Base-by-base conservation (phyloP, 2,888 invertebrate genomes). In the Synanthedon andrenaeformis region DNA sequence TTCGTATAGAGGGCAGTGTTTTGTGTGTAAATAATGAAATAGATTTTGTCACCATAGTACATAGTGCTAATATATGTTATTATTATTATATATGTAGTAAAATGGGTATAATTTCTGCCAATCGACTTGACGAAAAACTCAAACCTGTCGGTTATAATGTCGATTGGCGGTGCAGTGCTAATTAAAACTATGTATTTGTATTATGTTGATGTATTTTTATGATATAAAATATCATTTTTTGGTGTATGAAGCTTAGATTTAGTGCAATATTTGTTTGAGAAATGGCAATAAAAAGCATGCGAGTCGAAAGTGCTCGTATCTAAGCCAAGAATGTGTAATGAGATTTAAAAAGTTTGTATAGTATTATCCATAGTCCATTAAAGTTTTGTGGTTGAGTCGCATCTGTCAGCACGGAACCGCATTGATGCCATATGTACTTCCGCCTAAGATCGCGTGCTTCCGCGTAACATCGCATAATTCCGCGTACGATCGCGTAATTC, bases 141-240 rank as follows among this genome's bases (percentile, higher is more conserved):
- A n/a, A 51, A 3, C 0, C n/a, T n/a, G n/a, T n/a, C n/a, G n/a
- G n/a, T n/a, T n/a, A n/a, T n/a, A n/a, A n/a, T n/a, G 45, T 45
- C 45, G 45, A 45, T n/a, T 45, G 14, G 13, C 3, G 13, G 13
- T 13, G 6, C 14, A 45, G 14, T 45, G 12, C 17, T 50, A 19
- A 13, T 50, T 23, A 5, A 23, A 17, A 17, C 3, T 50, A 19
- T 14, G 50, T 50, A 50, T 23, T 49, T 50, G 10, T 35, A 8
- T 35, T 35, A 17, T 49, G 19, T 49, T 23, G 11, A 17, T 13
- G 23, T 17, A 19, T 19, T 51, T 23, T 60, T 57, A 56, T 82
- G 81, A 72, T 82, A 83, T 83, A 61, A 67, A 65, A 84, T 84
- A 82, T 82, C 82, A 81, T 80, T 78, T 82, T 70, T 73, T 69